Evolutionary conservation across 1,140 invertebrate species (phyloP).

Genomic region (Maconellicoccus hirsutus): DNA sequence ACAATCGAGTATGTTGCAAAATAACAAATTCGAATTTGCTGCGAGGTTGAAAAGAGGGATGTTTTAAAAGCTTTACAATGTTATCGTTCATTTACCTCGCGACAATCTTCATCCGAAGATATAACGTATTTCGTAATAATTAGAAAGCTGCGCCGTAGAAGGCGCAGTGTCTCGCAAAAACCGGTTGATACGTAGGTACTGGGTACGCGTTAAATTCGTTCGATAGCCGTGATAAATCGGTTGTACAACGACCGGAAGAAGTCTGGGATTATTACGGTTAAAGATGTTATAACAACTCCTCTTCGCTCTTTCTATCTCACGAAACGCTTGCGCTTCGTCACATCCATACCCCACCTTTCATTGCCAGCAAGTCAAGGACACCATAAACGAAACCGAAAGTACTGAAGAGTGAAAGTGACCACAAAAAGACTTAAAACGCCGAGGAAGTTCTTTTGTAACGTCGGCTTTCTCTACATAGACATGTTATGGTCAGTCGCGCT

Average conservation of each 20-base stretch:
- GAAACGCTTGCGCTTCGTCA: background rate
- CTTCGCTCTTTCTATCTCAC: background rate
- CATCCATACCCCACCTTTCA: background rate
- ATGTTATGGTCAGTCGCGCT: conserved; percentile 2
- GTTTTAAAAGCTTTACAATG: background rate
- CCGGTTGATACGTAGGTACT: background rate
- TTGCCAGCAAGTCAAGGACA: conserved; percentile 17
- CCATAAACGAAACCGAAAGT: conserved; percentile 11
- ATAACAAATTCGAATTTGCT: no score
- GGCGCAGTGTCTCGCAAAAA: conserved; percentile 13
- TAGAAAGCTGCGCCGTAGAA: conserved; percentile 6
- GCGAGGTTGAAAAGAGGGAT: no score
- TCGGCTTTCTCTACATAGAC: background rate
- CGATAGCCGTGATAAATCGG: conserved; percentile 16
- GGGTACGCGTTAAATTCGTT: conserved; percentile 10
- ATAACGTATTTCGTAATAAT: conserved; percentile 18
- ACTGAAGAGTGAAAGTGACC: conserved; percentile 15
- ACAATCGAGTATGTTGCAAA: no score
- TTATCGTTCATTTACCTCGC: background rate
- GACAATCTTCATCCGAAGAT: no score
- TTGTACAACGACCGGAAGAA: conserved; percentile 22
- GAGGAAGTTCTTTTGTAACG: background rate
- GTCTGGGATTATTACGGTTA: conserved; percentile 18
- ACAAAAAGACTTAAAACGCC: background rate
- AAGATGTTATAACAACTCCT: conserved; percentile 15